phyloP scores from a whole-genome alignment of 2,888 invertebrate genomes.

The Habroteleia sp. region DNA sequence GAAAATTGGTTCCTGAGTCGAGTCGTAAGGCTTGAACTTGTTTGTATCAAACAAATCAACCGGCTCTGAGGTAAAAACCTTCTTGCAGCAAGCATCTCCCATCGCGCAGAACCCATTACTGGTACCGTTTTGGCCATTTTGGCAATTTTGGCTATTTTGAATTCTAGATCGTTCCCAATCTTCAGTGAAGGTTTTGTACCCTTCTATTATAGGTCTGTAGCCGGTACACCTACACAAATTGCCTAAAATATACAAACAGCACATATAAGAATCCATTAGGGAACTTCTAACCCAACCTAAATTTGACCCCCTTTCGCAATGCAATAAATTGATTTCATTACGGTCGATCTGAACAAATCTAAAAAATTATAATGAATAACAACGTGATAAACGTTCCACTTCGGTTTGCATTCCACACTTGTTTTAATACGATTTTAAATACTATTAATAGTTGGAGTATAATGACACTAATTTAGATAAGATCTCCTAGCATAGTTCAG shows the following conservation, averaged over 20 bases:
- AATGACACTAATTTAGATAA: too few relatives aligned
- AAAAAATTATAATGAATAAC: conserved; percentile 21
- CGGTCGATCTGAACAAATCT: too few relatives aligned
- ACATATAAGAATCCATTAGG: too few relatives aligned
- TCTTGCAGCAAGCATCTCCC: conserved; percentile 85
- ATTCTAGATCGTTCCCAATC: conserved; percentile 83
- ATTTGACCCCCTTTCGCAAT: too few relatives aligned
- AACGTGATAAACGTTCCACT: conserved; percentile 22
- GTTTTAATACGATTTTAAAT: conserved; percentile 26
- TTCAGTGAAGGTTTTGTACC: conserved; percentile 90
- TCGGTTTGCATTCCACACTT: conserved; percentile 36
- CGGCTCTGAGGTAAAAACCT: conserved; percentile 68
- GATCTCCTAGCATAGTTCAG: too few relatives aligned
- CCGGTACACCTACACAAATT: conserved; percentile 94
- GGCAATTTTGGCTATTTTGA: too few relatives aligned
- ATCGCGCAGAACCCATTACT: conserved; percentile 81
- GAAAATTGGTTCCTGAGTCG: conserved; percentile 93
- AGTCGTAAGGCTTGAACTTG: conserved; percentile 86
- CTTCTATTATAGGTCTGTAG: conserved; percentile 94
- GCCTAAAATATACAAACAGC: conserved; percentile 77
- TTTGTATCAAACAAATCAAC: conserved; percentile 82
- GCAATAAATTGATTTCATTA: too few relatives aligned
- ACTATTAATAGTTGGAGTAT: conserved; percentile 29
- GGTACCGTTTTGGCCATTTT: conserved; percentile 13
- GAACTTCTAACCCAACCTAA: too few relatives aligned